A percentile compares a stretch with the other conserved stretches of the same genome.
These are phyloP conservation scores for Delichon dasypus DNA, from an alignment of 2,797 vertebrate species.

Conservation along the genomic window DNA sequence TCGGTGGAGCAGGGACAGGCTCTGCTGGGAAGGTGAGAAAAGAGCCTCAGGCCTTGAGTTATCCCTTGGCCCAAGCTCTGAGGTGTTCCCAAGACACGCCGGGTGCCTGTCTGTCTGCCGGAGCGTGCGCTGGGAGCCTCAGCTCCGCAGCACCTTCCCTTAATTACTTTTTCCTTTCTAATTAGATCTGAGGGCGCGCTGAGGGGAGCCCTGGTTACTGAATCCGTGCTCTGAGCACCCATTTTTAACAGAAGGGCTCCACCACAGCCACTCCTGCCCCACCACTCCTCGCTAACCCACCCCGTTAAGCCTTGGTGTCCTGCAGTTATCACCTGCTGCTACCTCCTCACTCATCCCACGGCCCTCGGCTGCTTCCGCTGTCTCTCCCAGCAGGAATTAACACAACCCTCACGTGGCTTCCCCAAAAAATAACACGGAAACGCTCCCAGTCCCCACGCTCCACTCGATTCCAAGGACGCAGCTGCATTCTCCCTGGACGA, in stretches of 20 bases:
- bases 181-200: constrained; percentile 53
- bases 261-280: neutral
- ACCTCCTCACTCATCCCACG: neutral
- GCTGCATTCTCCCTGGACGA: constrained; percentile 24
- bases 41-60: neutral
- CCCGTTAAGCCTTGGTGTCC: neutral
- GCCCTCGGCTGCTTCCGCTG: neutral
- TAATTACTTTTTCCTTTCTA: constrained; percentile 75
- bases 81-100: neutral
- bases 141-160: constrained; percentile 71
- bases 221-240: neutral
- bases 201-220: neutral
- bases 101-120: neutral
- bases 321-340: neutral
- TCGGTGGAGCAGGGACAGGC: neutral
- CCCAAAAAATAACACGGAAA: constrained; percentile 24
- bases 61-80: neutral
- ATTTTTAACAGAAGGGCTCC: neutral
- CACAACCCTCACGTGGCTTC: constrained; percentile 34
- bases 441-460: constrained; percentile 11
- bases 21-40: neutral
- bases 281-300: neutral
- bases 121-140: constrained; percentile 63
- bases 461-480: constrained; percentile 50
- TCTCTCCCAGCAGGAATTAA: constrained; percentile 40